Conservation (phyloP, 2,888 invertebrate genomes). For the Anorthoa munda region DNA sequence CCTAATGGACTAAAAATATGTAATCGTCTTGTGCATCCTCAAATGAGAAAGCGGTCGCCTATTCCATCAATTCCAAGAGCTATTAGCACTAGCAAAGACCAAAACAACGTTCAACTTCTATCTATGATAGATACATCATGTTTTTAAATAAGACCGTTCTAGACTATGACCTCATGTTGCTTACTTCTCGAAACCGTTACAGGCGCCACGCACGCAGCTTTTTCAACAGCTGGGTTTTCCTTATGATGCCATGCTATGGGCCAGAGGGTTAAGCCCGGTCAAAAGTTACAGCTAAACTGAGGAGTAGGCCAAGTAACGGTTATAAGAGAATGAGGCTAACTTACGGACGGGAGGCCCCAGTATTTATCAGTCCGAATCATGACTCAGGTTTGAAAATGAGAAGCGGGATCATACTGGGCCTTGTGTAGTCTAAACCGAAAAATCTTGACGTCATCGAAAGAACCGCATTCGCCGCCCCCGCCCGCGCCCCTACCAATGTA, state of each 20-base stretch:
- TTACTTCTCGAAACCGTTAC: constrained; percentile 24
- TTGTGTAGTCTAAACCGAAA: background rate
- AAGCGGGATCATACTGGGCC: background rate
- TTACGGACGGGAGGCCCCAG: constrained; percentile 4
- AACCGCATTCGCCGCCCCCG: background rate
- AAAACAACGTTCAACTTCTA: background rate
- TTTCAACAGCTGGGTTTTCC: constrained; percentile 23
- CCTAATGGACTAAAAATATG: background rate
- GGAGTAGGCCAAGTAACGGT: background rate
- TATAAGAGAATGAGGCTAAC: background rate
- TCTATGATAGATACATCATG: background rate
- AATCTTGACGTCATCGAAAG: constrained; percentile 13
- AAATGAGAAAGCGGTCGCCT: background rate
- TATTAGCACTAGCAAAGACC: background rate
- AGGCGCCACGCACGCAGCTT: background rate
- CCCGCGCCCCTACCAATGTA: constrained; percentile 13
- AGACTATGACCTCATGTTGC: constrained; percentile 27
- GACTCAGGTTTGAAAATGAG: background rate
- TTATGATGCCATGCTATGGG: constrained; percentile 2
- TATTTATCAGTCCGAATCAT: constrained; percentile 7
- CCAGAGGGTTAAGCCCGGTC: background rate
- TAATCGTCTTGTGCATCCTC: background rate
- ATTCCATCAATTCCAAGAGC: constrained; percentile 1
- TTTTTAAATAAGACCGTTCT: constrained; percentile 18
- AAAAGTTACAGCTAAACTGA: background rate